Base-by-base conservation (phyloP, 2,888 invertebrate genomes). In the Brachycybe producta region DNA sequence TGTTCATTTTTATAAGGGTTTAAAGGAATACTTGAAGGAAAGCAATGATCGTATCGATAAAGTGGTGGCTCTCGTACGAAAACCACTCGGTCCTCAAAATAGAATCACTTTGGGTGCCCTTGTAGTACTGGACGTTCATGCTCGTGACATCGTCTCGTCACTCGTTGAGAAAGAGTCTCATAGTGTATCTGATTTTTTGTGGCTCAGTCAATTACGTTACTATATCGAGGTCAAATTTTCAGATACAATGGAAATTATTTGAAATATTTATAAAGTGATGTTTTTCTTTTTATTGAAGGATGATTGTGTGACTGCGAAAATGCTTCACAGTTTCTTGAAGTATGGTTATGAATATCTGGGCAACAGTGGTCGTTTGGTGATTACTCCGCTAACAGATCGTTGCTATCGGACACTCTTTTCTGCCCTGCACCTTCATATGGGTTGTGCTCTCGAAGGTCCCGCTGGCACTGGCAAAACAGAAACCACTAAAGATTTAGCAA, bases 101-200 rank as follows among this genome's bases (percentile, higher is more conserved):
- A 61, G 70, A 49, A 64, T 47, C 8, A 57, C 59, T 2, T 40
- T 58, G 7, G 55, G 86, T 61, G 85, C 87, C 1, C 71, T 90
- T 34, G 86, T 90, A 58, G 90, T 92, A 19, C 76, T 92, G 45
- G 91, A 91, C 65, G 91, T 70, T 23, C 70, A 70, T 51, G 67
- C 69, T 7, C 57, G 69, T 43, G 70, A 70, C 54, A 67, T 68
- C 28, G 56, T 70, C 41, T 58, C 57, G 1, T 52, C 57, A 27
- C 58, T 70, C 5, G 61, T 65, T 5, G 58, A 62, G 7, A 55
- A 58, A 11, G 56, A 61, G 1, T 60, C 69, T 38, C 50, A 54
- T n/a, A 60, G 58, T 35, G 69, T 67, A 50, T 59, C 66, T 46
- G 70, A 70, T 58, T 70, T 70, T 58, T 57, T 60, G 7, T 70